Evolutionary conservation across 1,140 invertebrate genomes (phyloP).

Genomic region (Ceratitis capitata): DNA sequence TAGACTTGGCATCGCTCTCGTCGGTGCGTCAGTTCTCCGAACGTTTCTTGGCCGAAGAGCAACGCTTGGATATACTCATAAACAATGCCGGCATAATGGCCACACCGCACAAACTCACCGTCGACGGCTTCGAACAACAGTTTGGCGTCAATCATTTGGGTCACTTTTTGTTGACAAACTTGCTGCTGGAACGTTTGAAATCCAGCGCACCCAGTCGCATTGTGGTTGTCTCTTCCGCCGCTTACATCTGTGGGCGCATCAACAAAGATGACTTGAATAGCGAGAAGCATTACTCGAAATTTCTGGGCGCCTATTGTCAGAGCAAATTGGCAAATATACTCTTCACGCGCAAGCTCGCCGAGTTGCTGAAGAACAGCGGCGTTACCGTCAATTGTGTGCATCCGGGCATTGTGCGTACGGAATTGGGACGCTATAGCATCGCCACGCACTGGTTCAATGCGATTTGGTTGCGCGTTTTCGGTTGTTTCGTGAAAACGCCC

Average conservation of each 20-base stretch:
- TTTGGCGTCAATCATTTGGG: constrained; percentile 83
- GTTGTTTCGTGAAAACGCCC: background rate
- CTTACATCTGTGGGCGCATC: constrained; percentile 70
- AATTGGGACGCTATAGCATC: constrained; percentile 73
- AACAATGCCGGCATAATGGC: constrained; percentile 92
- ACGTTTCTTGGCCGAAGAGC: constrained; percentile 69
- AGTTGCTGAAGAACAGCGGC: constrained; percentile 69
- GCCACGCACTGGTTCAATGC: background rate
- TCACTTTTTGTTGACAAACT: constrained; percentile 84
- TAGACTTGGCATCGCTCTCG: constrained; percentile 81
- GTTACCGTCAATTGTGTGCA: constrained; percentile 77
- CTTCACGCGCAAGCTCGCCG: constrained; percentile 74
- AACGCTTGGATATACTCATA: constrained; percentile 81
- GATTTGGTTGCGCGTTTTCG: background rate
- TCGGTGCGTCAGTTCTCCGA: constrained; percentile 67
- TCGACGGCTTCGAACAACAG: constrained; percentile 84
- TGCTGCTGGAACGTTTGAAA: constrained; percentile 74
- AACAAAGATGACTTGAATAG: constrained; percentile 77
- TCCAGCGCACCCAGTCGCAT: constrained; percentile 69
- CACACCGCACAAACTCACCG: constrained; percentile 73
- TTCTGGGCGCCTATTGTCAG: constrained; percentile 71
- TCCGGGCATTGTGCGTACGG: constrained; percentile 79
- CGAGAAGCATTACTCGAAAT: constrained; percentile 70
- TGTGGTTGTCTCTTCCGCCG: constrained; percentile 61
- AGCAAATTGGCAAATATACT: constrained; percentile 82